Conservation (phyloP, 1,140 invertebrate species). For the Zophobas atratus region DNA sequence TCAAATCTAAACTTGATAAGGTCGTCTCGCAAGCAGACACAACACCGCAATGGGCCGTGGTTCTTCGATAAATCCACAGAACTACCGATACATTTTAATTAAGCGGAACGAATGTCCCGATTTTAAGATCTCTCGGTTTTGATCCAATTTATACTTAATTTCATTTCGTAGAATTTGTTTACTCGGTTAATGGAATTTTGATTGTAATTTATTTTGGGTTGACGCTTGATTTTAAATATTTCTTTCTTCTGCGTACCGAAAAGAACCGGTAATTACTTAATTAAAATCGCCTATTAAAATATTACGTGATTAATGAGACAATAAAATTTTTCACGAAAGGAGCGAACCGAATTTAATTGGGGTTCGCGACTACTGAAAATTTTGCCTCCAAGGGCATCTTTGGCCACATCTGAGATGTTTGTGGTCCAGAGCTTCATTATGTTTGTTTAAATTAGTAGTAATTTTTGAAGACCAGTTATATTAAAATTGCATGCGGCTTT, state of each 20-base stretch:
- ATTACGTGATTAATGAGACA: constrained; percentile 33
- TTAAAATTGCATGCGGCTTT: constrained; percentile 10
- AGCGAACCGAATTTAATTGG: neutral
- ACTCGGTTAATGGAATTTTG: constrained; percentile 40
- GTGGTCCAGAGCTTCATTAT: neutral
- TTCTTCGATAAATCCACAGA: constrained; percentile 16
- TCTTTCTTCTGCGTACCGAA: constrained; percentile 16
- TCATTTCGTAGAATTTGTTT: constrained; percentile 40
- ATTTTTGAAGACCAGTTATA: neutral
- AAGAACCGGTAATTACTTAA: constrained; percentile 33
- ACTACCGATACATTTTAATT: constrained; percentile 42
- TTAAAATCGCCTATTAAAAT: constrained; percentile 44
- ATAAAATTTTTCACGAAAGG: constrained; percentile 16
- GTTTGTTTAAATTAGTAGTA: neutral
- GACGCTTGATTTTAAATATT: constrained; percentile 40
- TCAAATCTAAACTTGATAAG: constrained; percentile 39
- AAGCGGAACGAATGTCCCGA: constrained; percentile 36
- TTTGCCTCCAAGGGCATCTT: neutral
- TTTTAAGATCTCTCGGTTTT: constrained; percentile 35
- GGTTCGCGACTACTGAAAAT: neutral
- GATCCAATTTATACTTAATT: constrained; percentile 42
- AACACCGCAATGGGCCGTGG: neutral
- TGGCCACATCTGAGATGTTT: neutral
- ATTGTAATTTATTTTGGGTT: constrained; percentile 40
- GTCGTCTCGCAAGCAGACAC: constrained; percentile 25